Evolutionary conservation across 2,888 invertebrate genomes (phyloP), one percentile per base, ranked within the genome.

Genomic region (Patella caerulea): DNA sequence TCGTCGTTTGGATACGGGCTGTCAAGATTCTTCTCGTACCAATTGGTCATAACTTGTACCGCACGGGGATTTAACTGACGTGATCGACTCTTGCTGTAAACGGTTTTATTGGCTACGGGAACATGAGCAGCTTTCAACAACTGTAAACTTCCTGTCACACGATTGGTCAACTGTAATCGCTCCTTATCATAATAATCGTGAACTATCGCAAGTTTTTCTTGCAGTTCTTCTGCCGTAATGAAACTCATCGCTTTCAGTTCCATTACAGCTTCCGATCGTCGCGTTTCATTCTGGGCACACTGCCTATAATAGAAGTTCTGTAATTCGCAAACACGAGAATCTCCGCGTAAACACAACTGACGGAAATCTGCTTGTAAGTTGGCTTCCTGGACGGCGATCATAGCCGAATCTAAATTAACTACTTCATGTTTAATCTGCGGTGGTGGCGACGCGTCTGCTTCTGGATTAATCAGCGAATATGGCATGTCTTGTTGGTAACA

Each of bases 1-100:
- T 85, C 87, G 70, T 88, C 89, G 1, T 85, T 84, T 9, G 90
- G 90, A 76, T 90, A 90, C 1, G 90, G 90, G 71, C 86, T 84
- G 55, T 87, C 84, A 9, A 87, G 81, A 78, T 90, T 86, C n/a
- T 77, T 79, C 17, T 85, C 84, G 76, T 84, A 89, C 90, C 90
- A 90, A 53, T 86, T 81, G 0, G 80, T 84, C 87, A 90, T 88
- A 14, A 89, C 81, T 19, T 82, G 80, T 0, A 88, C 83, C 34
- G 89, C 88, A 19, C 82, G 80, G 3, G 83, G 54, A 74, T 86
- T 87, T 45, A 90, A 78, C 72, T 86, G 84, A 15, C 89, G 79
- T 11, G 85, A 83, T 77, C 82, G 86, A 14, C 82, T 79, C 78
- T 84, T 86, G 71, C 70, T 54, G 24, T 78, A 82, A 3, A 79